phyloP scores from a whole-genome alignment of 1,140 invertebrate species.

The Pararge aegeria region DNA sequence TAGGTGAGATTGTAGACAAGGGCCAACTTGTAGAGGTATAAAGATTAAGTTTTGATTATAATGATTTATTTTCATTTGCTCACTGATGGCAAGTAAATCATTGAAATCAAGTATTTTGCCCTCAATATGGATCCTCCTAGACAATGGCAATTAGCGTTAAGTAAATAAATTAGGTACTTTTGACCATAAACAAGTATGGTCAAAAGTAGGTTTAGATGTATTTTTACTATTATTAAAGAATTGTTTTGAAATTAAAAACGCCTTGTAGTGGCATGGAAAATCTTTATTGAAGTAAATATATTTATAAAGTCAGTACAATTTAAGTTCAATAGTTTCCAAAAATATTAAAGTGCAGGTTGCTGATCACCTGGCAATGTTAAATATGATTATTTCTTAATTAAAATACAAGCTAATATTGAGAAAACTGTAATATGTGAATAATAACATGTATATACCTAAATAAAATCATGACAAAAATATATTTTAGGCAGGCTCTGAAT shows the following conservation, averaged over 20 bases:
- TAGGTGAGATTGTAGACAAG: no score
- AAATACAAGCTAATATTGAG: conserved; percentile 81
- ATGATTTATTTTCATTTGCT: no score
- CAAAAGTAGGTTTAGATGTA: neutral
- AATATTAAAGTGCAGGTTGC: conserved; percentile 82
- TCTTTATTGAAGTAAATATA: conserved; percentile 82
- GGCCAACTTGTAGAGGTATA: no score
- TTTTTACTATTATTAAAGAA: neutral
- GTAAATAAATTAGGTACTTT: no score
- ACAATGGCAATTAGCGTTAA: no score
- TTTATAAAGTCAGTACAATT: conserved; percentile 82
- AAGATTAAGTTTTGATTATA: no score
- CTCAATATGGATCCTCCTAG: no score
- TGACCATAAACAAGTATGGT: no score
- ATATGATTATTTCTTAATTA: conserved; percentile 82
- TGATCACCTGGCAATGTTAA: conserved; percentile 81
- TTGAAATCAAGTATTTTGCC: no score
- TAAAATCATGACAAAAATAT: conserved; percentile 80
- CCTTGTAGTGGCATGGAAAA: conserved; percentile 78
- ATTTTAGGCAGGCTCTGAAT: conserved; percentile 79
- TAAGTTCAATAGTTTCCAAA: conserved; percentile 82
- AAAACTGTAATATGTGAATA: conserved; percentile 80
- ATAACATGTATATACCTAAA: conserved; percentile 80
- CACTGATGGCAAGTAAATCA: no score
- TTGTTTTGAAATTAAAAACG: conserved; percentile 38